Evolutionary conservation across 2,888 invertebrate genomes (phyloP), one percentile per base, ranked within the genome.

Genomic region (Phalera bucephala): DNA sequence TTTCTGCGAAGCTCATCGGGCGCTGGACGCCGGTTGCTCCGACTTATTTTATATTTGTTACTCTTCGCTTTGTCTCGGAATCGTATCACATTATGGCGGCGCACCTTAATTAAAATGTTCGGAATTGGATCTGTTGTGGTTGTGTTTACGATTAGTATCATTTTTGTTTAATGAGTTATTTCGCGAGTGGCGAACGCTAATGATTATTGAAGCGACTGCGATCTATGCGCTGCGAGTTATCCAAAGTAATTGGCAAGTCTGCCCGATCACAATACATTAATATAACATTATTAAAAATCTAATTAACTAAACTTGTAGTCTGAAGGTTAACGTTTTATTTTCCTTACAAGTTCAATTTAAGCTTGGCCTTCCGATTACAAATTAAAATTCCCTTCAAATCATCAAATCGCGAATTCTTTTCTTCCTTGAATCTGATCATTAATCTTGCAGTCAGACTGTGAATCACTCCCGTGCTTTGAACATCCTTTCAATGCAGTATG

Each of bases 61-160:
- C 52, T 55, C 54, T 52, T 23, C 56, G 56, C 64, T 64, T 72
- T 69, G 67, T 66, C 63, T 70, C 59, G 51, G 64, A 66, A 72
- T 63, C 65, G 67, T 75, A 73, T 74, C 74, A 66, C 60, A 63
- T 65, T 57, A 58, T 38, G 47, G 49, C 48, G 53, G 53, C 55
- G 68, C 62, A 63, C 67, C 72, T 75, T 86, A 86, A 89, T 89
- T 88, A 87, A 86, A 86, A 82, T 72, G 80, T 87, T 80, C 67
- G 52, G 68, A 77, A 82, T 80, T 71, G 75, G 70, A 80, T 80
- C 70, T 63, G 56, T 58, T 63, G 65, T 65, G 69, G 64, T 64
- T 66, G 52, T 60, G 62, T 71, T 71, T 66, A 73, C 76, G 87
- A 87, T 86, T 60, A 55, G 64, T 80, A 87, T 87, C 85, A 82